A percentile compares a stretch with the other conserved stretches of the same genome.
These are phyloP conservation scores for Baronia brevicornis DNA, from an alignment of 2,888 invertebrate genomes.

Conservation along the genomic window DNA sequence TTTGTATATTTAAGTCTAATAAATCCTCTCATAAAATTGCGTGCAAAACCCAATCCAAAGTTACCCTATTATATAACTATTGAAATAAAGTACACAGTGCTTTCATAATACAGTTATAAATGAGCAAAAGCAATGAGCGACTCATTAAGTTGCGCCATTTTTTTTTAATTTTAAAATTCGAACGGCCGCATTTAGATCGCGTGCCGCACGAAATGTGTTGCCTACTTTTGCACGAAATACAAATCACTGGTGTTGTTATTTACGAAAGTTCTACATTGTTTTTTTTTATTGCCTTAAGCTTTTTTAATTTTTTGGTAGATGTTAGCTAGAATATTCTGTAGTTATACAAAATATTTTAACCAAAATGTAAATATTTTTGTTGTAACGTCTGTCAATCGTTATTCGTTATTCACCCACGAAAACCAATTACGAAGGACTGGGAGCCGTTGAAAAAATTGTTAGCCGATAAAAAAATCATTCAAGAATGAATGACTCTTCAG, in stretches of 20 bases:
- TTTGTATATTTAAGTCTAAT: no score
- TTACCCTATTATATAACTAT: conserved; percentile 10
- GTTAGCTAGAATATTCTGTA: conserved; percentile 1
- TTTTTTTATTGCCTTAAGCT: conserved; percentile 26
- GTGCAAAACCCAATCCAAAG: conserved; percentile 8
- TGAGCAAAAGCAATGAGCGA: conserved; percentile 8
- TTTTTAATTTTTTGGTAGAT: conserved; percentile 16
- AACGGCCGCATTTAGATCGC: conserved; percentile 27
- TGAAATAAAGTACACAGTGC: conserved; percentile 9
- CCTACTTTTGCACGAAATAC: conserved; percentile 19
- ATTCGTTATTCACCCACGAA: conserved; percentile 7
- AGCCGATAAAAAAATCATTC: conserved; percentile 27
- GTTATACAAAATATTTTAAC: no score
- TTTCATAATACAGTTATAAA: conserved; percentile 7
- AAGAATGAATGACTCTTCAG: conserved; percentile 45
- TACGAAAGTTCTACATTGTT: conserved; percentile 12
- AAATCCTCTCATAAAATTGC: conserved; percentile 8
- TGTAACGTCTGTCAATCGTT: conserved; percentile 2
- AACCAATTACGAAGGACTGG: conserved; percentile 19
- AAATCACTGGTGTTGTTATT: conserved; percentile 16
- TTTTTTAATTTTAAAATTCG: conserved; percentile 18
- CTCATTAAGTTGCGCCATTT: conserved; percentile 13
- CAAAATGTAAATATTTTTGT: no score
- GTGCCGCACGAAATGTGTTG: conserved; percentile 22
- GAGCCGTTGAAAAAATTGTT: conserved; percentile 39